Evolutionary conservation across 2,113 vertebrate genomes (phyloP), one percentile per base, ranked within the genome.

Genomic region (Chrysemys picta): DNA sequence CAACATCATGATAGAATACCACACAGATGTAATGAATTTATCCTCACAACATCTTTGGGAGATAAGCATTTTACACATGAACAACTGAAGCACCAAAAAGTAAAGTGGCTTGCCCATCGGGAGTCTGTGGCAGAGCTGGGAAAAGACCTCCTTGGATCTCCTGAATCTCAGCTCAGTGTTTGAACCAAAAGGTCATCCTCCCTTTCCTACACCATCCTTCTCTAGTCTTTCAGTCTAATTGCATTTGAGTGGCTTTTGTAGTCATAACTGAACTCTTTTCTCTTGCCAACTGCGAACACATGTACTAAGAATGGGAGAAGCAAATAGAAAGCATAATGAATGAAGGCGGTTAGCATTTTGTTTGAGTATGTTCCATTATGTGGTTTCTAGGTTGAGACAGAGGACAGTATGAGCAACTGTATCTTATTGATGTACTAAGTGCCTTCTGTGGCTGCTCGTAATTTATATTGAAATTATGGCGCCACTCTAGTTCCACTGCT

Each of bases 341-440:
- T 75, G 11, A 57, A 90, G 53, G 24, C 12, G n/a, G 16, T 14
- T 6, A 90, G 89, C 89, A 49, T 50, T 91, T 50, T 38, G 0
- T 85, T 81, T 38, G 85, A 82, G 79, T 75, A 17, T 16, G 5
- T 54, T 8, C 75, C 5, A 31, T 21, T 38, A 11, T 88, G n/a
- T 38, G 54, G 10, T 8, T 3, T 2, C 7, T 45, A 52, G 31
- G 1, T 12, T 75, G 56, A 12, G 19, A 24, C 0, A 75, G 82
- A 59, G 59, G 52, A 2, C 11, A 50, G 59, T 57, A 42, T n/a
- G 49, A 53, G 42, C 86, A 57, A 25, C 82, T 76, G 2, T 85
- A 25, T 52, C 47, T 14, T 89, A 72, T 42, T 85, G 47, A 21
- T 0, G 0, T 22, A 0, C 0, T 79, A 83, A 88, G 53, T 53